Base-by-base conservation (phyloP, 1,140 invertebrate species). In the Grapholita molesta region DNA sequence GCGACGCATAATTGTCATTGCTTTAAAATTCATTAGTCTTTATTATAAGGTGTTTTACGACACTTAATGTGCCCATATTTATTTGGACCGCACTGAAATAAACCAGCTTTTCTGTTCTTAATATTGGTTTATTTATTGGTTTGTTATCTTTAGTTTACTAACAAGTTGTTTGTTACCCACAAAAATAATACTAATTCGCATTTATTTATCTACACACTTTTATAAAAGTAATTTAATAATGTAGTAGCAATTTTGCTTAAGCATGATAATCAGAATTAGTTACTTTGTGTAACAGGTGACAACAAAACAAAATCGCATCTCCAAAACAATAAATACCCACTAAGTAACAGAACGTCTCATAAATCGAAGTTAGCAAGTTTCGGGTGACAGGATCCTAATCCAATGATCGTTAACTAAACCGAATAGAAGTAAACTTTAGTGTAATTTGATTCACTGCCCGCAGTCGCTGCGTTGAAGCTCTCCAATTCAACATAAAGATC, bases 381-480 rank as follows among this genome's bases (percentile, higher is more conserved):
- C 24, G 23, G 55, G 15, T 0, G 24, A 61, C 55, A 28, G 12
- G 4, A 9, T 15, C 55, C 25, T 61, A 61, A 61, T 61, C 55
- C 55, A 61, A 61, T 28, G 55, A 61, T 61, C 24, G 24, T 61
- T 61, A 61, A 25, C 15, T n/a, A 61, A 30, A 61, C 55, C 25
- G n/a, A 61, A 61, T 28, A 61, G 55, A 61, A 61, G 55, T 61
- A 32, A 61, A 61, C 28, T 61, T 61, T 32, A 61, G 55, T 61
- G n/a, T 61, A 61, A 61, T 61, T 61, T 25, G 55, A 61, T 61
- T 61, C 55, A 61, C 24, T 61, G 55, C 11, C 28, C 55, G 24
- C 55, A 7, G 6, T n/a, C 38, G n/a, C n/a, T 12, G 12, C 42
- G 42, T 48, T 21, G 5, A 30, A 25, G 12, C 30, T 61, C 11